Conservation (phyloP, 2,888 invertebrate genomes). For the Chalcis sispes region DNA sequence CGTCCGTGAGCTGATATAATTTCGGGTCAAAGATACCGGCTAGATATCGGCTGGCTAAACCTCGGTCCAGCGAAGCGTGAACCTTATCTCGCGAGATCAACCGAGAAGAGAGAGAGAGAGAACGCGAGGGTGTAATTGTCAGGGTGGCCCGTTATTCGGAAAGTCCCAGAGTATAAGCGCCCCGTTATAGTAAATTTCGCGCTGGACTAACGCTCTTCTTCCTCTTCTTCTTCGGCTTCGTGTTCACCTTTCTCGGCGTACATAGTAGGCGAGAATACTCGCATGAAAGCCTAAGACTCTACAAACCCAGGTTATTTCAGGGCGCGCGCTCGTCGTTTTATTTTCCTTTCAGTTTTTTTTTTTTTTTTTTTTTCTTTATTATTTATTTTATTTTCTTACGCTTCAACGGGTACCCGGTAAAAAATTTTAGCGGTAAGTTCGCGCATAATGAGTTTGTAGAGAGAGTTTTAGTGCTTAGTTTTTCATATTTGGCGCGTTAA, state of each 20-base stretch:
- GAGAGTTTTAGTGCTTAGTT: too few species aligned
- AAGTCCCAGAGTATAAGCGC: slow-evolving; percentile 45
- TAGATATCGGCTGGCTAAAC: slow-evolving; percentile 12
- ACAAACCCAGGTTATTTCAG: neutral
- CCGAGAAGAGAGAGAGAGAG: slow-evolving; percentile 11
- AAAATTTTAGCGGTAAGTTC: too few species aligned
- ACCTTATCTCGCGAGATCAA: slow-evolving; percentile 43
- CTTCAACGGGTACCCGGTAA: too few species aligned
- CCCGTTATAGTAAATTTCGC: slow-evolving; percentile 54
- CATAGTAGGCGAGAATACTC: too few species aligned
- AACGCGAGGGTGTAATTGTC: slow-evolving; percentile 55
- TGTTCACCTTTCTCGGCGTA: neutral
- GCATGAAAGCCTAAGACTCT: slow-evolving; percentile 7
- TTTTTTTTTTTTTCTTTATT: neutral
- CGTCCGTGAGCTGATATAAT: slow-evolving; percentile 16
- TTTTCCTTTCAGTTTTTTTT: too few species aligned
- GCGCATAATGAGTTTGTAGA: too few species aligned
- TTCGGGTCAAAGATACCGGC: slow-evolving; percentile 31
- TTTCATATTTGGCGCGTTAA: too few species aligned
- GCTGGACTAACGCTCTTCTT: slow-evolving; percentile 16
- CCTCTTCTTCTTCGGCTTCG: neutral
- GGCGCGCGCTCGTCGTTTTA: too few species aligned
- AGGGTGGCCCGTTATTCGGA: slow-evolving; percentile 52
- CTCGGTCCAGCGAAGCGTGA: slow-evolving; percentile 37
- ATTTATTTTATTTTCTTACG: too few species aligned